phyloP scores from a whole-genome alignment of 2,113 vertebrate genomes.

The Alces alces region DNA sequence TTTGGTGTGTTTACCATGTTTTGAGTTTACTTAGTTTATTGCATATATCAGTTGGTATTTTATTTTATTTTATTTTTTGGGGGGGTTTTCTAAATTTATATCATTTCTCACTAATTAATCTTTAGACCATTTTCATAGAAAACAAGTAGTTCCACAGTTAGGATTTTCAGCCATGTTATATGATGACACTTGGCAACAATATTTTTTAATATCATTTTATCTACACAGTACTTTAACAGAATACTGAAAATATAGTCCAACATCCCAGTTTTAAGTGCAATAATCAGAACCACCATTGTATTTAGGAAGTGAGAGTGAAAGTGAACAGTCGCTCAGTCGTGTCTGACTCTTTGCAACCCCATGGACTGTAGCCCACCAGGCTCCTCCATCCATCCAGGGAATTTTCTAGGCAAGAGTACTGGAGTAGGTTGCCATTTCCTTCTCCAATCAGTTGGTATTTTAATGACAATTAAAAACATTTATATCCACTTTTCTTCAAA shows the following conservation, averaged over 20 bases:
- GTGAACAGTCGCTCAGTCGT: too few species aligned
- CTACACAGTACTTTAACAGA: background rate
- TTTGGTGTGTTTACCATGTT: background rate
- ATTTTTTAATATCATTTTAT: background rate
- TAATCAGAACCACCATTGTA: background rate
- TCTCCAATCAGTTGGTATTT: background rate
- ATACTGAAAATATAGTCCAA: background rate
- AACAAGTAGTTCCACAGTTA: background rate
- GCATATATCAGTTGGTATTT: background rate
- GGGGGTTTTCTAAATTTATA: background rate
- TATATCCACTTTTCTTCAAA: background rate
- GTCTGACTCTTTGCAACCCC: too few species aligned
- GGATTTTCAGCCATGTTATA: background rate
- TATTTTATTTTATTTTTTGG: too few species aligned
- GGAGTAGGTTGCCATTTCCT: too few species aligned
- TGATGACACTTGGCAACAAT: background rate
- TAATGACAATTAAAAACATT: background rate
- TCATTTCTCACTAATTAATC: background rate
- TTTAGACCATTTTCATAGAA: background rate
- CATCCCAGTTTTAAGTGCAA: background rate
- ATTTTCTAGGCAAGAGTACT: too few species aligned
- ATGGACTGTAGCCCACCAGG: too few species aligned
- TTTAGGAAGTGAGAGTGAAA: background rate
- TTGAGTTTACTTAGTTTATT: background rate
- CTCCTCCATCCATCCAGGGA: too few species aligned